A percentile compares a stretch with the other conserved stretches of the same genome.
Conservation (phyloP, 2,888 invertebrate species). For the Parochlus steinenii region DNA sequence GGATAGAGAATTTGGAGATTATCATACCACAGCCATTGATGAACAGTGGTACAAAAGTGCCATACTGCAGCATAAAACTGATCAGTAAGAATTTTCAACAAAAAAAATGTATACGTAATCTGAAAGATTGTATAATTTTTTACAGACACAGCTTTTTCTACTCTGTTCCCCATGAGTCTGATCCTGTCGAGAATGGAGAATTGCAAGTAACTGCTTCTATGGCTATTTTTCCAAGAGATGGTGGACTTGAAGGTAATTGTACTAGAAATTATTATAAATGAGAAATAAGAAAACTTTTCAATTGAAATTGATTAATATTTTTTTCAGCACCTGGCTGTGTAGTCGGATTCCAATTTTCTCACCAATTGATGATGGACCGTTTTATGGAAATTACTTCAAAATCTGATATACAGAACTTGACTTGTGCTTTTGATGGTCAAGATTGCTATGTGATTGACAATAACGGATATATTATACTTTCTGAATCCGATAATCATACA, state of each 20-base stretch:
- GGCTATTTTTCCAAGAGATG: slow-evolving; percentile 68
- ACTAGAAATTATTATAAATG: no score
- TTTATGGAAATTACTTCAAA: slow-evolving; percentile 52
- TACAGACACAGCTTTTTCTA: slow-evolving; percentile 50
- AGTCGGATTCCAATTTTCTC: slow-evolving; percentile 72
- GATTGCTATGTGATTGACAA: slow-evolving; percentile 84
- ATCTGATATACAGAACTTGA: no score
- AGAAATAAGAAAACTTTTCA: no score
- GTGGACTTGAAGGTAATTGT: slow-evolving; percentile 46
- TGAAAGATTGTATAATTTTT: no score
- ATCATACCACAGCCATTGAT: slow-evolving; percentile 60
- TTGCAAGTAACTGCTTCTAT: slow-evolving; percentile 63
- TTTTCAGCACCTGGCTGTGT: slow-evolving; percentile 84
- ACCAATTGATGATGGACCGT: slow-evolving; percentile 45
- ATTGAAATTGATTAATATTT: no score
- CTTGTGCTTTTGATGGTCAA: slow-evolving; percentile 42
- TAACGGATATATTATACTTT: slow-evolving; percentile 72
- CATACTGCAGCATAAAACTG: slow-evolving; percentile 64
- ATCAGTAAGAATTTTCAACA: no score
- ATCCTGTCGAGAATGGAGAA: slow-evolving; percentile 31
- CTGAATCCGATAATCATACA: slow-evolving; percentile 45
- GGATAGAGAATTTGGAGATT: slow-evolving; percentile 53
- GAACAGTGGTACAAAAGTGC: slow-evolving; percentile 87
- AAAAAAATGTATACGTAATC: no score
- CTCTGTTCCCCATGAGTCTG: slow-evolving; percentile 47